These are phyloP conservation scores for Sporophila hypoxantha DNA, from an alignment of 2,113 vertebrate genomes.

Conservation along the genomic window DNA sequence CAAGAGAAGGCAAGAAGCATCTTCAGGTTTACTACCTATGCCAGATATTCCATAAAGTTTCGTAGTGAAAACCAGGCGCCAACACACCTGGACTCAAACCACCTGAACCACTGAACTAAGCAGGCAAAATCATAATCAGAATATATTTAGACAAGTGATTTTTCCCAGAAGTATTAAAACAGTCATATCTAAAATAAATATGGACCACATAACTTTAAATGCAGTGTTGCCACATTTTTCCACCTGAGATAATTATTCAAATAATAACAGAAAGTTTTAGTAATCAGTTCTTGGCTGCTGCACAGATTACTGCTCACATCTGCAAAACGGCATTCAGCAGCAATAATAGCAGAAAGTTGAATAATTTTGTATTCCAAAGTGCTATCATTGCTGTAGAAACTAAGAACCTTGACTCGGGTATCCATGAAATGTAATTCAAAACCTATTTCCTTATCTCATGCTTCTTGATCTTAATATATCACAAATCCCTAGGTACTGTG, in stretches of 20 bases:
- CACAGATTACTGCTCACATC: not conserved
- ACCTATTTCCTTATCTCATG: not conserved
- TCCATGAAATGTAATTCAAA: not conserved
- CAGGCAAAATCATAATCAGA: not conserved
- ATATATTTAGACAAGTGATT: not conserved
- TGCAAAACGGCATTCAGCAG: not conserved
- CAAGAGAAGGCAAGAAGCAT: not conserved
- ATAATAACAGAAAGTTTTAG: not conserved
- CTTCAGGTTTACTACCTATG: not conserved
- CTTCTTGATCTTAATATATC: not conserved
- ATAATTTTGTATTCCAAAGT: not conserved
- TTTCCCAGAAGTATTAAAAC: not conserved
- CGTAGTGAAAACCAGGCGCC: not conserved
- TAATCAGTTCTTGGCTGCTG: not conserved
- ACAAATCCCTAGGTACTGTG: not conserved
- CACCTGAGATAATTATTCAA: not conserved
- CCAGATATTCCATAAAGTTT: not conserved
- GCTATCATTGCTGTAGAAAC: not conserved
- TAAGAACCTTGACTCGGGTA: not conserved
- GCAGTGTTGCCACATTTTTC: not conserved
- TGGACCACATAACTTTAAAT: not conserved
- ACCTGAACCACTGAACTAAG: not conserved
- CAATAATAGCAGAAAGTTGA: not conserved
- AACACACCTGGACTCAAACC: not conserved
- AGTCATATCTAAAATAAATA: conserved; percentile 1